Base-by-base conservation (phyloP, 2,113 vertebrate species). In the Anarrhichthys ocellatus region DNA sequence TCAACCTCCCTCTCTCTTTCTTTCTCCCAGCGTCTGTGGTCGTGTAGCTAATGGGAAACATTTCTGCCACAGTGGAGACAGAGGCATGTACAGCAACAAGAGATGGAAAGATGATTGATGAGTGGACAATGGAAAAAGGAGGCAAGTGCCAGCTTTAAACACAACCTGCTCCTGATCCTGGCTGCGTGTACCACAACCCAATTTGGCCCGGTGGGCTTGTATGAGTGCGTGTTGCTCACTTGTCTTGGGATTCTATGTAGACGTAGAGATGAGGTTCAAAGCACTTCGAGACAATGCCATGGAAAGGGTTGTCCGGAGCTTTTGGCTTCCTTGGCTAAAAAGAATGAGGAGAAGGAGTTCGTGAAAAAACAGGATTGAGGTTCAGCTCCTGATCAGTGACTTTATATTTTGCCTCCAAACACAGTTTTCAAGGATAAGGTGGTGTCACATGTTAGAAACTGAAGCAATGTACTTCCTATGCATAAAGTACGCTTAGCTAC, bases 231-330 rank as follows among this genome's bases (percentile, higher is more conserved):
- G 78, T 58, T 91, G 95, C 98, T 98, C 90, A 99, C 98, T 96
- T 99, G 96, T 99, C 98, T 92, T 99, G 98, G 73, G 98, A 99
- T 88, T 99, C 98, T 3, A 99, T 99, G 75, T 99, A 99, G 77
- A 99, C 98, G 0, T 99, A 99, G 24, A 99, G 97, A 90, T 99
- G 98, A 84, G 98, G 97, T 86, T 99, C 98, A 83, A 99, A 99
- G 89, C 98, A 99, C 95, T 99, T 99, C 92, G 98, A 99, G 90
- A 99, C 94, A 38, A 99, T 97, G 87, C 98, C 98, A 17, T 99
- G 98, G 83, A 99, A 99, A 22, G 98, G 98, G 89, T 98, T 99
- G 72, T 99, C 98, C 6, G 97, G 97, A 76, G 93, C 95, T 91
- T 99, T 99, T 1, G 97, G 97, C 92, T 99, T 99, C 94, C 97